Evolutionary conservation across 2,113 vertebrate species (phyloP).

Genomic region (Oostethus manadensis): DNA sequence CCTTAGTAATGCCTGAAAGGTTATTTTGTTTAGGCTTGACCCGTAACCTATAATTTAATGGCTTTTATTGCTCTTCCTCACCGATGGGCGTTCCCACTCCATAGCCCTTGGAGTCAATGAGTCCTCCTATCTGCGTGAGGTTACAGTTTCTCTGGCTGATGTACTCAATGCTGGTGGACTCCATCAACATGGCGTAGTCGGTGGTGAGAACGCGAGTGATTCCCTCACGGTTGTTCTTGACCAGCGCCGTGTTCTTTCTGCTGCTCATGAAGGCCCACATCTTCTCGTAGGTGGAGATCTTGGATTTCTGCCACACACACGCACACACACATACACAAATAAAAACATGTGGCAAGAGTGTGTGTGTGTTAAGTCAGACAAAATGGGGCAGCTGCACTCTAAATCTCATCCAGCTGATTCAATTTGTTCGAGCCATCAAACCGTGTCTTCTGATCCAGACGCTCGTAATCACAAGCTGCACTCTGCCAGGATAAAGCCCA

Average conservation of each 20-base stretch:
- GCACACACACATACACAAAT: background rate
- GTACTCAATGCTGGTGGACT: constrained; percentile 96
- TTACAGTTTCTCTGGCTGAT: constrained; percentile 98
- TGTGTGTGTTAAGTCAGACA: constrained; percentile 39
- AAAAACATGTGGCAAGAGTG: background rate
- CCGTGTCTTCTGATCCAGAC: constrained; percentile 52
- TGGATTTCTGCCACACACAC: constrained; percentile 82
- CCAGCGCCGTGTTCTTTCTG: constrained; percentile 86
- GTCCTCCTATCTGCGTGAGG: constrained; percentile 95
- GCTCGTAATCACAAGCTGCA: constrained; percentile 66
- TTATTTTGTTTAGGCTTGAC: background rate
- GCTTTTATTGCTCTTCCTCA: constrained; percentile 31
- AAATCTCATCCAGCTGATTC: constrained; percentile 72
- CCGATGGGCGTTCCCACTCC: constrained; percentile 97
- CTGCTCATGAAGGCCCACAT: constrained; percentile 99
- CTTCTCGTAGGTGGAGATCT: constrained; percentile 97
- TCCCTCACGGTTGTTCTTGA: constrained; percentile 90
- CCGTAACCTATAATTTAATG: background rate
- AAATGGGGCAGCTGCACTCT: constrained; percentile 66
- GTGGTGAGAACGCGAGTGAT: constrained; percentile 92
- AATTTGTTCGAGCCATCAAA: constrained; percentile 67
- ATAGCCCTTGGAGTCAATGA: constrained; percentile 97
- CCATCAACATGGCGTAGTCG: constrained; percentile 95
- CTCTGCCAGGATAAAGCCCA: constrained; percentile 66
- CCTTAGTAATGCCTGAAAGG: background rate